A percentile compares a stretch with the other conserved stretches of the same genome.
phyloP scores from a whole-genome alignment of 2,888 invertebrate genomes.

The Priapulus caudatus region DNA sequence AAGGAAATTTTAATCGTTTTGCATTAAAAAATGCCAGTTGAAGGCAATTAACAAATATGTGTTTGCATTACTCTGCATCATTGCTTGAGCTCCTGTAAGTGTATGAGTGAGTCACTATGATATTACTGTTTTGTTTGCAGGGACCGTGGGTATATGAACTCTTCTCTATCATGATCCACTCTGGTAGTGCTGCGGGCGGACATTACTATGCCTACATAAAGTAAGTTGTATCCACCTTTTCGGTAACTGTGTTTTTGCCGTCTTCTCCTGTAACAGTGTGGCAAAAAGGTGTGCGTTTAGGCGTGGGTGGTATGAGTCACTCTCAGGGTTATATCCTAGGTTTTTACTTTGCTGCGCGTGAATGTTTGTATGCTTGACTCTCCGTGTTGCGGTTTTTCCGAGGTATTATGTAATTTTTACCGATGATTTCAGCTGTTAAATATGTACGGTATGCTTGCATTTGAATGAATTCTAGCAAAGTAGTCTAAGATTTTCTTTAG shows the following conservation, averaged over 20 bases:
- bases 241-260: too few species aligned
- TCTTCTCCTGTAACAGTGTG: too few species aligned
- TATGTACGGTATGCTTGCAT: not conserved
- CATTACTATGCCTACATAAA: constrained; percentile 86
- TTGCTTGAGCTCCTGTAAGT: too few species aligned
- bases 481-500: constrained; percentile 4
- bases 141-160: constrained; percentile 70
- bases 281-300: too few species aligned
- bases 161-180: constrained; percentile 82
- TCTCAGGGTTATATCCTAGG: too few species aligned
- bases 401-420: not conserved
- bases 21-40: too few species aligned
- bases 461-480: not conserved
- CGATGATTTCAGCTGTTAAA: constrained; percentile 6
- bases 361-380: constrained; percentile 45
- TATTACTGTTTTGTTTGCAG: constrained; percentile 17
- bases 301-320: too few species aligned
- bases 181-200: constrained; percentile 76
- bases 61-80: too few species aligned
- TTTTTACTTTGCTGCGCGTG: too few species aligned
- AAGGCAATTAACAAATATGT: too few species aligned
- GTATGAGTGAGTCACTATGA: too few species aligned
- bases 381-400: not conserved
- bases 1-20: too few species aligned
- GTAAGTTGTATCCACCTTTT: constrained; percentile 45